These are phyloP conservation scores for Anarsia innoxiella DNA, from an alignment of 2,888 invertebrate genomes.

Conservation along the genomic window DNA sequence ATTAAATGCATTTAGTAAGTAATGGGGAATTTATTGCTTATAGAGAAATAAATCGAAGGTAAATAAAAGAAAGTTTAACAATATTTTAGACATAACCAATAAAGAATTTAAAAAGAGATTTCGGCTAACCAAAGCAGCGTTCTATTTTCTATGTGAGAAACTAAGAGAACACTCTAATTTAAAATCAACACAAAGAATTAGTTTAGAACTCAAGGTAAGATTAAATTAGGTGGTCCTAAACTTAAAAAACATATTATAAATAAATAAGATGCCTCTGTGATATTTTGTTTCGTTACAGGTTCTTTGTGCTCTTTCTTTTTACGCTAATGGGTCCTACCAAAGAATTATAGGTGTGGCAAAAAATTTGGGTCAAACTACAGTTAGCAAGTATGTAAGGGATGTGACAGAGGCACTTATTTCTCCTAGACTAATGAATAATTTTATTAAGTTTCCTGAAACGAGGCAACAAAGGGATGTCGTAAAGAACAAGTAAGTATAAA, in stretches of 20 bases:
- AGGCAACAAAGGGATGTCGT: constrained; percentile 6
- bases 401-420: constrained; percentile 11
- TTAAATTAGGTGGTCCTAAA: not conserved
- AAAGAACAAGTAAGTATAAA: constrained; percentile 2
- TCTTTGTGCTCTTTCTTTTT: constrained; percentile 14
- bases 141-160: not conserved
- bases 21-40: not conserved
- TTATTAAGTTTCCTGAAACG: constrained; percentile 11
- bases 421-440: constrained; percentile 6
- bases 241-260: not conserved
- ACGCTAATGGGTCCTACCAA: constrained; percentile 11
- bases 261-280: not conserved
- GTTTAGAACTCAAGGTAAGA: constrained; percentile 5
- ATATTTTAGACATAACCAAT: not conserved
- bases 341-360: constrained; percentile 9
- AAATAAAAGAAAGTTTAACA: not conserved
- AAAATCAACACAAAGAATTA: not conserved
- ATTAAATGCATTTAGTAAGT: not conserved
- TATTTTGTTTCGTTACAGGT: constrained; percentile 1
- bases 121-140: not conserved
- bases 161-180: not conserved
- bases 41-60: not conserved
- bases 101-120: not conserved
- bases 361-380: constrained; percentile 9
- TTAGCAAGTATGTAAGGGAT: constrained; percentile 13